Base-by-base conservation (phyloP, 2,888 invertebrate genomes). In the Apocheima hispidaria region DNA sequence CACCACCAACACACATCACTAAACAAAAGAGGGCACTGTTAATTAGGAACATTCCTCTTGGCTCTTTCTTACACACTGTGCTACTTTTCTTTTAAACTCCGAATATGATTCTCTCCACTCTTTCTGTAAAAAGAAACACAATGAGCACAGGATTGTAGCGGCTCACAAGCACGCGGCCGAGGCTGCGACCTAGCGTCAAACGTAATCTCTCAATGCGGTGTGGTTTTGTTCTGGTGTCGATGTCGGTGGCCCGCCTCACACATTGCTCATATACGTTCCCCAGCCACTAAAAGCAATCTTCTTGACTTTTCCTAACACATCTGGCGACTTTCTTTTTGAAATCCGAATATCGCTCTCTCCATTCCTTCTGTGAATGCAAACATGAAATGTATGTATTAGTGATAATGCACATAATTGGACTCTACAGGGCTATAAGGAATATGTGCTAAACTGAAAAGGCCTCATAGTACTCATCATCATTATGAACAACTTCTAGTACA, bases 241-340 rank as follows among this genome's bases (percentile, higher is more conserved):
- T 80, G 83, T 85, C 82, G 74, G 70, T 76, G 82, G 87, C 89
- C 91, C 90, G 87, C 86, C 86, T 90, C 81, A 86, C 83, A 82
- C 78, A 78, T 80, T 82, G 81, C 80, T 82, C 83, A 83, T 82
- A 82, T 81, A 79, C 78, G 75, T 48, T 79, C 78, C 77, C 80
- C 83, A 76, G 76, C 73, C 73, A 75, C 88, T 97, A 97, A 96
- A 96, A 96, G 95, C 97, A 97, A 94, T 98, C 98, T 93, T 99
- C 99, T 95, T 99, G 99, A 95, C 99, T 99, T 95, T 97, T 98
- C 94, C 99, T 96, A 89, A 99, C 99, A 95, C 98, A 99, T 93
- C 97, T 95, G 81, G 98, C 98, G 82, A 99, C 99, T 95, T 98
- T 98, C 94, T 97, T 96, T 95, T 98, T 99, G 94, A 99, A 99